Conservation (phyloP, 2,113 vertebrate genomes). For the Python bivittatus region DNA sequence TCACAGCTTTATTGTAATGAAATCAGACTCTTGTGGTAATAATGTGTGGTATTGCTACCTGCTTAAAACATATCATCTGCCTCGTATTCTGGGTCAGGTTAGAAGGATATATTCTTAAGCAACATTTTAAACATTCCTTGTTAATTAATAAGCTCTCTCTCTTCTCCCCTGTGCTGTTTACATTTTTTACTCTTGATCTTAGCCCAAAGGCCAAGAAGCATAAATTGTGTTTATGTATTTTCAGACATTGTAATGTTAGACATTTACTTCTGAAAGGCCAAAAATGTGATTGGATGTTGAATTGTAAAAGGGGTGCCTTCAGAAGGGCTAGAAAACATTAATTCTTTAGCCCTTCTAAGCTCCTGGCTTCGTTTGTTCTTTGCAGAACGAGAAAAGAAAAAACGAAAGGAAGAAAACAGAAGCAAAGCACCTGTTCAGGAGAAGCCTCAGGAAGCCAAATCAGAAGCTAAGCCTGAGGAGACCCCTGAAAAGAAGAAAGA, state of each 20-base stretch:
- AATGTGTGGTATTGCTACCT: not conserved
- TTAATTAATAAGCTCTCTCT: not conserved
- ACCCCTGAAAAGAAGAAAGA: slow-evolving; percentile 84
- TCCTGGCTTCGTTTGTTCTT: not conserved
- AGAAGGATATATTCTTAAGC: not conserved
- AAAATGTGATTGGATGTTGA: not conserved
- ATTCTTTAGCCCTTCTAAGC: not conserved
- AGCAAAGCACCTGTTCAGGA: slow-evolving; percentile 69
- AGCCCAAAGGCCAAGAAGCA: not conserved
- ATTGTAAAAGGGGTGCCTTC: not conserved
- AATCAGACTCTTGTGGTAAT: not conserved
- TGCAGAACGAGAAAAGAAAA: slow-evolving; percentile 82
- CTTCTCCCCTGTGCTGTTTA: not conserved
- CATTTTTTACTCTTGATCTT: not conserved
- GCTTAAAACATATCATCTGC: not conserved
- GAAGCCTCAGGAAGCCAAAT: slow-evolving; percentile 68
- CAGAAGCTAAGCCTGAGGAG: slow-evolving; percentile 76
- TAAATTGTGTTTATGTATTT: not conserved
- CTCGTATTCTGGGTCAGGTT: not conserved
- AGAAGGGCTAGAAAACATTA: not conserved
- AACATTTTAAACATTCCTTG: no score
- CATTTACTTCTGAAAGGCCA: not conserved
- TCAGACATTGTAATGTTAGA: not conserved
- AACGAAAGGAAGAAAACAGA: slow-evolving; percentile 85
- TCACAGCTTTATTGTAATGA: not conserved